A percentile compares a stretch with the other conserved stretches of the same genome.
Conservation (phyloP, 1,140 invertebrate species). For the Papilio helenus region DNA sequence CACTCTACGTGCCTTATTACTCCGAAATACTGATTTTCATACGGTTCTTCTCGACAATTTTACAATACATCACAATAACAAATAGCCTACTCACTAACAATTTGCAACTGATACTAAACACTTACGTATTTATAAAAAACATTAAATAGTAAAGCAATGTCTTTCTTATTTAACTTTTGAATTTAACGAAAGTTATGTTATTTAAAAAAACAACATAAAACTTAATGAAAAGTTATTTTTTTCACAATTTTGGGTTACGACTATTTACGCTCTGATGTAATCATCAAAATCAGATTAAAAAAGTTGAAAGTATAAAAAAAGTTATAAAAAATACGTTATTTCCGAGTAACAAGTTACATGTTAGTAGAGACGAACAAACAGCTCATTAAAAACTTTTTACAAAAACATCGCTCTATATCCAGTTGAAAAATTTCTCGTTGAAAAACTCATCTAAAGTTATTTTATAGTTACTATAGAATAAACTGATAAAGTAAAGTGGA, state of each 20-base stretch:
- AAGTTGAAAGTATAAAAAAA: no score
- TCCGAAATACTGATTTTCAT: slow-evolving; percentile 18
- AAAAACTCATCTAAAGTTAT: slow-evolving; percentile 25
- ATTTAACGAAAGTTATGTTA: no score
- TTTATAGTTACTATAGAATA: slow-evolving; percentile 12
- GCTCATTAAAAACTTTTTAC: slow-evolving; percentile 24
- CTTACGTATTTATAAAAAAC: not conserved
- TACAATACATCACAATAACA: not conserved
- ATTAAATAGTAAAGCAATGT: not conserved
- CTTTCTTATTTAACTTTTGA: no score
- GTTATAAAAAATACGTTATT: no score
- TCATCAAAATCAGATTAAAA: not conserved
- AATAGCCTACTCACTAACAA: not conserved
- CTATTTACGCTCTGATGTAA: not conserved
- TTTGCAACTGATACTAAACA: not conserved
- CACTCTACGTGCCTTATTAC: slow-evolving; percentile 4
- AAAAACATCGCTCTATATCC: not conserved
- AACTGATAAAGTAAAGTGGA: not conserved
- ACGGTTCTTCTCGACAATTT: slow-evolving; percentile 1
- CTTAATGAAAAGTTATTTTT: not conserved
- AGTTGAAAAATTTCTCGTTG: not conserved
- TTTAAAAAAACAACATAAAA: not conserved
- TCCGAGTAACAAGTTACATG: not conserved
- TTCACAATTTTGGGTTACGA: not conserved
- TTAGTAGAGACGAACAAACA: not conserved